These are phyloP conservation scores for Staurois parvus DNA, from an alignment of 2,797 vertebrate species.

Conservation along the genomic window DNA sequence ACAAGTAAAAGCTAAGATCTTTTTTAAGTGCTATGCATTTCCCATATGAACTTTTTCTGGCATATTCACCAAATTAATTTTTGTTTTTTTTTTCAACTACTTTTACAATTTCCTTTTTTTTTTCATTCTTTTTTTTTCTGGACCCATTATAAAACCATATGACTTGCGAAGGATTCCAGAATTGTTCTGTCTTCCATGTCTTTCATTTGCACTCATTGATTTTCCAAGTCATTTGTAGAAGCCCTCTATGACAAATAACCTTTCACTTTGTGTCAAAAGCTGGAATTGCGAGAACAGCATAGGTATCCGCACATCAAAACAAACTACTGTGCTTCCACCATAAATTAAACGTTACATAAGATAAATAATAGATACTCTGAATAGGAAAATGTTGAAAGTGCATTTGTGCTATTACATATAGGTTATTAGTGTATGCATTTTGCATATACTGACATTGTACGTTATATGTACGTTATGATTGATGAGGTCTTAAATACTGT, in stretches of 20 bases:
- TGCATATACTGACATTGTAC: conserved; percentile 5
- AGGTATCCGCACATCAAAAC: conserved; percentile 14
- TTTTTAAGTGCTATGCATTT: not conserved
- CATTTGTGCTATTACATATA: conserved; percentile 7
- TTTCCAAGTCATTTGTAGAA: conserved; percentile 28
- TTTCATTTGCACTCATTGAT: conserved; percentile 32
- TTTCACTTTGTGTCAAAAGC: conserved; percentile 29
- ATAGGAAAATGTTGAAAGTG: conserved; percentile 23
- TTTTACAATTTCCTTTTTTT: too few species aligned
- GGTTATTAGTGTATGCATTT: conserved; percentile 17
- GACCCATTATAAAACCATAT: not conserved
- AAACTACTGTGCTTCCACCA: not conserved
- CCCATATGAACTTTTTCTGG: not conserved
- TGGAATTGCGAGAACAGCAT: conserved; percentile 8
- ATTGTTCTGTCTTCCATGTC: conserved; percentile 17
- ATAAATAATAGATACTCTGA: conserved; percentile 24
- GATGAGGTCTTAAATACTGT: not conserved
- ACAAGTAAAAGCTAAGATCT: not conserved
- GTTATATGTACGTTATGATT: not conserved
- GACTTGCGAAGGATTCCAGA: not conserved
- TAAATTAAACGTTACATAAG: conserved; percentile 16
- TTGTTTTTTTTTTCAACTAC: too few species aligned
- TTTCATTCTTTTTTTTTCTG: too few species aligned
- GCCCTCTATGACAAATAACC: conserved; percentile 37
- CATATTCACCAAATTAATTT: too few species aligned